Conservation (phyloP, 30 jellyfish, hydroid and myxozoan species). For the Chrysaora quinquecirrha region DNA sequence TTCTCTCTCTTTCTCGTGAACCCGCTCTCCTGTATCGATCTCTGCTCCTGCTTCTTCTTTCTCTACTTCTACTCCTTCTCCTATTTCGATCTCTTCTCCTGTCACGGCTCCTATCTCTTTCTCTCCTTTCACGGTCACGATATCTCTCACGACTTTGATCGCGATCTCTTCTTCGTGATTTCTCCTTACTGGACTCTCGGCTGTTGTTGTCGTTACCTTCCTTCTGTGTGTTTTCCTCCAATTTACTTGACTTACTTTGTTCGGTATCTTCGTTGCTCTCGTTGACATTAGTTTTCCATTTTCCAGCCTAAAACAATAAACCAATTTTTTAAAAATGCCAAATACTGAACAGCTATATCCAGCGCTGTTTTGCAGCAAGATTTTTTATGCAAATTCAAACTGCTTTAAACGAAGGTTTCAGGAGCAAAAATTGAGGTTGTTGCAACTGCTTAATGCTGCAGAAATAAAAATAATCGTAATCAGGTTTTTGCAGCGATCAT, state of each 20-base stretch:
- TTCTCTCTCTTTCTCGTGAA: conserved; percentile 33
- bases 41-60: conserved; percentile 58
- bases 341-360: too few relatives aligned
- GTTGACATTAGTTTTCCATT: not conserved
- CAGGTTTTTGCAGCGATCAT: too few relatives aligned
- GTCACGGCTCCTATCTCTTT: conserved; percentile 50
- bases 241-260: not conserved
- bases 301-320: conserved; percentile 34
- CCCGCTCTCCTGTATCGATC: conserved; percentile 48
- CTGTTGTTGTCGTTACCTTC: conserved; percentile 10
- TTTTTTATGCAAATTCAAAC: too few relatives aligned
- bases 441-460: too few relatives aligned
- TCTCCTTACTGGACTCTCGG: conserved; percentile 48
- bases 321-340: too few relatives aligned
- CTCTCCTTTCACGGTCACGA: conserved; percentile 45
- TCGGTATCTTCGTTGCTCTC: not conserved
- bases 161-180: conserved; percentile 44
- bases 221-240: not conserved
- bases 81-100: too few relatives aligned
- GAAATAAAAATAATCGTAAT: too few relatives aligned
- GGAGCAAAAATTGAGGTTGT: not conserved
- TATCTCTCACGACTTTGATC: conserved; percentile 39
- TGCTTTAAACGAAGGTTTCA: not conserved
- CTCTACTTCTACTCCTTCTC: conserved; percentile 60
- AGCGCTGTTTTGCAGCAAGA: too few relatives aligned